Base-by-base conservation (phyloP, 64 coral and sea anemone genomes). In the Trachythela sp. region DNA sequence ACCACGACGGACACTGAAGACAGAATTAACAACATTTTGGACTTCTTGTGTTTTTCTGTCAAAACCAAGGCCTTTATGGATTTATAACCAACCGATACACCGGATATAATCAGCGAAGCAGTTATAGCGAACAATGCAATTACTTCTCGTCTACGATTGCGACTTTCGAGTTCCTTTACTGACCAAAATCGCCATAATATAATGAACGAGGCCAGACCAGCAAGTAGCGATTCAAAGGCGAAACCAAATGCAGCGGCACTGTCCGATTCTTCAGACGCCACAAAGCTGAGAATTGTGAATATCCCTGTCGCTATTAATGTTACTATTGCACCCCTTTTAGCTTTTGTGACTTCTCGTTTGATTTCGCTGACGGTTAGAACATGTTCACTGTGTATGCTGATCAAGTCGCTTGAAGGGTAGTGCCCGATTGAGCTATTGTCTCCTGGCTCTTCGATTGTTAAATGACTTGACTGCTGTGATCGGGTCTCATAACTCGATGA, bases 151-250 rank as follows among this genome's bases (percentile, higher is more conserved):
- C 4, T 80, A 18, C 75, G 75, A 38, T 80, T 80, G 8, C 75
- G 75, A 15, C 37, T 35, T 80, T 80, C 75, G 1, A 80, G 75
- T 2, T 80, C 75, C 35, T 80, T 80, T 1, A 80, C 34, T 1
- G 75, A 80, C 75, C 4, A 80, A 36, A 80, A 80, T 80, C 75
- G 75, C 75, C 75, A 80, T 39, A 80, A 36, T 15, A 80, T 80
- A 34, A 80, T 80, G 35, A 2, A 80, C 35, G 75, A 80, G 11
- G 75, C 37, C 13, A 80, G 75, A 39, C 75, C 75, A 2, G 75
- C 75, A 36, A 80, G 14, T 15, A 80, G 37, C 15, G 75, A 80
- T 2, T 80, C 75, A 30, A 80, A 80, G 9, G 75, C 75, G 20
- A 80, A 80, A 0, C 75, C 75, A 80, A 80, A 80, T 35, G 75